Evolutionary conservation across 2,888 invertebrate genomes (phyloP).

Genomic region (Scrobipalpa atriplicella): DNA sequence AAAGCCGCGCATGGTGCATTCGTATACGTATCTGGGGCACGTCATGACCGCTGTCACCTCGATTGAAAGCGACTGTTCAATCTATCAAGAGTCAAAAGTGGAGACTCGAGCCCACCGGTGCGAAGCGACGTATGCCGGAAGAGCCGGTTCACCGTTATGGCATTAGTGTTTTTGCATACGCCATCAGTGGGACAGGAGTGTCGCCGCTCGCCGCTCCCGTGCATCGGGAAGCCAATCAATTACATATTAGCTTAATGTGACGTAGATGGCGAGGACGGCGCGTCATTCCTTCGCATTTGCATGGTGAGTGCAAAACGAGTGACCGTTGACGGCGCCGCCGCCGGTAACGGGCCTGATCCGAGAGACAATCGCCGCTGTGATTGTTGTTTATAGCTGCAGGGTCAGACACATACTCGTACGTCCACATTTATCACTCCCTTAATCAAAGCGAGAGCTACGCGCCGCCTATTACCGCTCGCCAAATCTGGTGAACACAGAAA

Average conservation of each 20-base stretch:
- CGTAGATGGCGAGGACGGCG: conserved; percentile 64
- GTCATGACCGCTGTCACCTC: conserved; percentile 44
- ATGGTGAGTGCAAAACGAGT: conserved; percentile 57
- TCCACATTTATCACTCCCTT: conserved; percentile 36
- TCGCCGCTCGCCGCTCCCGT: conserved; percentile 54
- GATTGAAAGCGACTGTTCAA: conserved; percentile 55
- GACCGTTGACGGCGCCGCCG: conserved; percentile 50
- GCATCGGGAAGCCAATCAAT: conserved; percentile 76
- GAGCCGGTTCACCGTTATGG: conserved; percentile 64
- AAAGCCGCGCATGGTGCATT: conserved; percentile 41
- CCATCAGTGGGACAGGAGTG: conserved; percentile 75
- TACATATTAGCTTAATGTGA: conserved; percentile 80
- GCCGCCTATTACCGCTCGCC: conserved; percentile 37
- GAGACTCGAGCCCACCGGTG: conserved; percentile 44
- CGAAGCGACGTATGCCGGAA: conserved; percentile 57
- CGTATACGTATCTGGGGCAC: conserved; percentile 47
- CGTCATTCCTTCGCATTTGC: conserved; percentile 64
- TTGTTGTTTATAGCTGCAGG: conserved; percentile 53
- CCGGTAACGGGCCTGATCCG: conserved; percentile 55
- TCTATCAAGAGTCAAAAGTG: conserved; percentile 52
- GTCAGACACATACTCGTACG: conserved; percentile 31
- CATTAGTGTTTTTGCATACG: conserved; percentile 78
- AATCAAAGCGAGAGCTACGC: conserved; percentile 35
- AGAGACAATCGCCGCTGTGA: conserved; percentile 60
- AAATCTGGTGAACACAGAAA: conserved; percentile 37